These are phyloP conservation scores for Crocodylus rhombifer DNA, from an alignment of 2,797 vertebrate species.

Conservation along the genomic window DNA sequence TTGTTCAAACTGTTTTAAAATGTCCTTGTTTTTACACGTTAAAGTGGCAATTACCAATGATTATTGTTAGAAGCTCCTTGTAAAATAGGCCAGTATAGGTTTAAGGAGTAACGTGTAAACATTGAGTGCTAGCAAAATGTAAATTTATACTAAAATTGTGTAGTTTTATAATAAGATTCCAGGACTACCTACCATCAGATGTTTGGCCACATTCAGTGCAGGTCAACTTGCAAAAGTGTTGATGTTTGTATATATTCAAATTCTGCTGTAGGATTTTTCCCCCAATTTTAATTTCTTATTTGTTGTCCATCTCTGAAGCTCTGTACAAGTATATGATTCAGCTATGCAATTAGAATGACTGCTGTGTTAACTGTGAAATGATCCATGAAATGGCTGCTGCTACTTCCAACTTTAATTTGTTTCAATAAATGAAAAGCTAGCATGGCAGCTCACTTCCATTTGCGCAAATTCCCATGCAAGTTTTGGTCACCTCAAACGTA, in stretches of 20 bases:
- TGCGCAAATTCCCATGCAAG: background rate
- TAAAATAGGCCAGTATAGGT: background rate
- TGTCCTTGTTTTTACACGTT: background rate
- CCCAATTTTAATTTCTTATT: background rate
- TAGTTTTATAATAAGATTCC: background rate
- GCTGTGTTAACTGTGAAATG: background rate
- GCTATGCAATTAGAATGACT: background rate
- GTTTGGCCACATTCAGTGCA: background rate
- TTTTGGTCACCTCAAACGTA: background rate
- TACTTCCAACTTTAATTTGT: background rate
- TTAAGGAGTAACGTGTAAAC: background rate
- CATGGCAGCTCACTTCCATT: background rate
- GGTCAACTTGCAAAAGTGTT: background rate
- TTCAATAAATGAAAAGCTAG: background rate
- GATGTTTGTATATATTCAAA: background rate
- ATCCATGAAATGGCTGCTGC: background rate
- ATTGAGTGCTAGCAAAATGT: fast-evolving
- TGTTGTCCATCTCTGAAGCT: background rate
- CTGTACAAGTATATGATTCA: background rate
- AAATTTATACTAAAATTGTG: background rate
- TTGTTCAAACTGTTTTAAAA: constrained; percentile 17
- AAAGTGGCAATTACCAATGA: background rate
- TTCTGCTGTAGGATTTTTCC: background rate
- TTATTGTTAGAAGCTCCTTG: background rate
- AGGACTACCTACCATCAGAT: background rate